Conservation (phyloP, 2,797 vertebrate species). For the Rhynchotus rufescens region DNA sequence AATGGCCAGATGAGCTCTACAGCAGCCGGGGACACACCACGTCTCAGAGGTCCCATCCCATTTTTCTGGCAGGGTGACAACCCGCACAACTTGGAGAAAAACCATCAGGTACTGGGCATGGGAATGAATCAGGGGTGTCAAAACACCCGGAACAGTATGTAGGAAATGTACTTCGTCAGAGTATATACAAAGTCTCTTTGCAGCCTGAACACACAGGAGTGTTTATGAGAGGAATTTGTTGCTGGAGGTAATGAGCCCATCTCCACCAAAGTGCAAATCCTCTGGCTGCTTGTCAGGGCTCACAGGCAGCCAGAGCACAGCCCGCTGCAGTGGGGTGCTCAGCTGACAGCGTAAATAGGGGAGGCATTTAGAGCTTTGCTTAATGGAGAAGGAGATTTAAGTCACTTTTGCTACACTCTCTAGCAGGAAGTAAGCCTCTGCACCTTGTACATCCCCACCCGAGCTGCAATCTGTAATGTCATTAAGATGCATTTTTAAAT, state of each 20-base stretch:
- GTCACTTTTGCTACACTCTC: slow-evolving; percentile 2
- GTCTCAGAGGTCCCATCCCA: accelerated
- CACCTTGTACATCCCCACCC: background rate
- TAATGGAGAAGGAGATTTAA: slow-evolving; percentile 47
- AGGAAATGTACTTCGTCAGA: slow-evolving; percentile 31
- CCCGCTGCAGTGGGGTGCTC: background rate
- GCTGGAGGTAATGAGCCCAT: slow-evolving; percentile 59
- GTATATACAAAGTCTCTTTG: slow-evolving; percentile 9
- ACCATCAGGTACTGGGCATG: background rate
- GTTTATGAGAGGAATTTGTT: slow-evolving; percentile 57
- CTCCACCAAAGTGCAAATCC: slow-evolving; percentile 64
- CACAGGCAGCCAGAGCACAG: slow-evolving; percentile 8
- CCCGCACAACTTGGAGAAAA: background rate
- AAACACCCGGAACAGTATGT: background rate
- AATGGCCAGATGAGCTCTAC: background rate
- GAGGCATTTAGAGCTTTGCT: slow-evolving; percentile 53
- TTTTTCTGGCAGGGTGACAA: background rate
- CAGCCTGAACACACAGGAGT: slow-evolving; percentile 49
- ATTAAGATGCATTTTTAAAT: slow-evolving; percentile 22
- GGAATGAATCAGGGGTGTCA: background rate
- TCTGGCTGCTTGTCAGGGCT: slow-evolving; percentile 23
- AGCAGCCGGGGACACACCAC: accelerated
- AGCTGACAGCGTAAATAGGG: slow-evolving; percentile 43
- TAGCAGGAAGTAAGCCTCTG: background rate
- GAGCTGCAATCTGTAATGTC: background rate